These are phyloP conservation scores for Dryocosmus kuriphilus DNA, from an alignment of 2,888 invertebrate species.

Conservation along the genomic window DNA sequence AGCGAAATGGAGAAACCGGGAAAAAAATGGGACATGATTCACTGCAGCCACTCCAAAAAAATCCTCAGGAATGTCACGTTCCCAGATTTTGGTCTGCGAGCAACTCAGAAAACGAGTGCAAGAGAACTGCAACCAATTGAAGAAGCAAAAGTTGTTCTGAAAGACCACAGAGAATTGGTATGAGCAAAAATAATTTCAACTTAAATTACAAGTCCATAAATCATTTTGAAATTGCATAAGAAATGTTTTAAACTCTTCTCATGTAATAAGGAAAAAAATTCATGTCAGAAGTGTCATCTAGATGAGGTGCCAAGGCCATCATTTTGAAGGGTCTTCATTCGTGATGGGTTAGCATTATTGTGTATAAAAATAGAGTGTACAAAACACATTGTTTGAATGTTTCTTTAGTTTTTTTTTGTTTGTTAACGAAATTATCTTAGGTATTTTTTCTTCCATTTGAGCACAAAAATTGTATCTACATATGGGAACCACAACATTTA, in stretches of 20 bases:
- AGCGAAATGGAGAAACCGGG: slow-evolving; percentile 63
- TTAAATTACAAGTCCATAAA: background rate
- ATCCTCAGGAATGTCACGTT: slow-evolving; percentile 70
- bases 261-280: background rate
- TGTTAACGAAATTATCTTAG: background rate
- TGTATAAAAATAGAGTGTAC: slow-evolving; percentile 16
- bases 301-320: slow-evolving; percentile 89
- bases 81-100: slow-evolving; percentile 69
- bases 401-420: too few species aligned
- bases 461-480: slow-evolving; percentile 90
- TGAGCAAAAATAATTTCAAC: slow-evolving; percentile 59
- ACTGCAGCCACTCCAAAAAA: slow-evolving; percentile 62
- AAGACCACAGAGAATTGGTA: slow-evolving; percentile 82
- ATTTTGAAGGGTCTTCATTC: slow-evolving; percentile 92
- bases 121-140: slow-evolving; percentile 82
- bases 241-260: background rate
- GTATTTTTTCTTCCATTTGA: slow-evolving; percentile 65
- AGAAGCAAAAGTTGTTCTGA: slow-evolving; percentile 83
- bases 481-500: slow-evolving; percentile 94
- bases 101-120: slow-evolving; percentile 75
- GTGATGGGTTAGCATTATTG: slow-evolving; percentile 83
- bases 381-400: background rate
- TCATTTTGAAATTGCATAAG: background rate
- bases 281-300: slow-evolving; percentile 83
- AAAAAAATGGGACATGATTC: slow-evolving; percentile 58